Conservation (phyloP, 2,113 vertebrate genomes). For the Eulemur rufifrons region DNA sequence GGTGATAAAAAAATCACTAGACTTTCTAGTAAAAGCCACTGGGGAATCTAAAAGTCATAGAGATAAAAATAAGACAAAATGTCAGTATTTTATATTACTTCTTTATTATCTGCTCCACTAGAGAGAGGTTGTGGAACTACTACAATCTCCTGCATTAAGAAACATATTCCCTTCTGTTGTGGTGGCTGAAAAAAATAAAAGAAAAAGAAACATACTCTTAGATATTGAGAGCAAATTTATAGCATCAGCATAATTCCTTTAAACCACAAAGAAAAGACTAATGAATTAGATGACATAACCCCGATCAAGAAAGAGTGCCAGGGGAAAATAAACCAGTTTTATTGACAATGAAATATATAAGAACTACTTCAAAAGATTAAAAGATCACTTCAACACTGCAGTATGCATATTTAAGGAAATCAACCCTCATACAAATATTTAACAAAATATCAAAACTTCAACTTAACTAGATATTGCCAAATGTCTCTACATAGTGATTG, state of each 20-base stretch:
- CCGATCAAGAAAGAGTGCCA: not conserved
- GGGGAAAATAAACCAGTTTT: not conserved
- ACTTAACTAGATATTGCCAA: not conserved
- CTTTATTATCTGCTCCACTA: not conserved
- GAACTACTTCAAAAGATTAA: not conserved
- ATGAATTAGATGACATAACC: not conserved
- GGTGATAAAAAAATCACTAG: not conserved
- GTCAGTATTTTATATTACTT: not conserved
- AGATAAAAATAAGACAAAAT: not conserved
- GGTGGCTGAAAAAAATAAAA: too few species aligned
- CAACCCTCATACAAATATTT: not conserved
- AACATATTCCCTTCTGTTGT: not conserved
- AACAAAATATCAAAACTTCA: not conserved
- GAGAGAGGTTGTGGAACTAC: not conserved
- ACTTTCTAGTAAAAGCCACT: not conserved
- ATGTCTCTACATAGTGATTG: not conserved
- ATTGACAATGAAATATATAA: not conserved
- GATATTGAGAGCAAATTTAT: not conserved
- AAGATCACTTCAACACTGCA: not conserved
- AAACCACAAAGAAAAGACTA: not conserved
- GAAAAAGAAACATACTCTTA: not conserved
- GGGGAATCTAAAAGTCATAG: not conserved
- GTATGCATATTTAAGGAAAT: not conserved
- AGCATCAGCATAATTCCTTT: not conserved
- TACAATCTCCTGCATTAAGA: not conserved